phyloP scores from a whole-genome alignment of 2,888 invertebrate species.

The Drosophila ustulata region DNA sequence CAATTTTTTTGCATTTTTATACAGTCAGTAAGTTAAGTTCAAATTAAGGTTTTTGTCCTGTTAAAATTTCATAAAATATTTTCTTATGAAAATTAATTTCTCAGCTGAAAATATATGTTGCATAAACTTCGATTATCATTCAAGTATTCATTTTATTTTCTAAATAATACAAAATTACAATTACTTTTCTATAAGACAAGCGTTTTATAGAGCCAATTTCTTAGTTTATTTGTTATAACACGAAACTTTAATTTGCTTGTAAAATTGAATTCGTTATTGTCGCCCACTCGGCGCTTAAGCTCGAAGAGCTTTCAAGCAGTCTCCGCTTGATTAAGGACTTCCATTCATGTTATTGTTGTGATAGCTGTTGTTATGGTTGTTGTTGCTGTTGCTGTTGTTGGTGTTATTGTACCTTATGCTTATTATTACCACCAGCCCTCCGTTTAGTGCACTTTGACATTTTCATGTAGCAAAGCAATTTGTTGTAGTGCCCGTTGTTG shows the following conservation, averaged over 20 bases:
- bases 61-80: too few species aligned
- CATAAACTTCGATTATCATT: too few species aligned
- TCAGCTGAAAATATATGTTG: too few species aligned
- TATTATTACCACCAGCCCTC: conserved; percentile 56
- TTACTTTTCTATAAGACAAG: too few species aligned
- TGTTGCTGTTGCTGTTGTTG: conserved; percentile 43
- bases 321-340: conserved; percentile 47
- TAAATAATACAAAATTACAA: too few species aligned
- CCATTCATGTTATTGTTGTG: conserved; percentile 40
- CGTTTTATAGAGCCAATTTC: neutral
- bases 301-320: conserved; percentile 47
- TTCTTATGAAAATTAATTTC: too few species aligned
- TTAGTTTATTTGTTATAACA: neutral
- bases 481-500: conserved; percentile 65
- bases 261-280: conserved; percentile 22
- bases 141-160: too few species aligned
- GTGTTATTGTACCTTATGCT: conserved; percentile 59
- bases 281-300: conserved; percentile 1
- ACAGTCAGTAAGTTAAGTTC: too few species aligned
- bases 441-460: conserved; percentile 63
- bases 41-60: too few species aligned
- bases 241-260: neutral
- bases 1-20: too few species aligned
- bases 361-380: conserved; percentile 36
- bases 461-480: conserved; percentile 72